Conservation (phyloP, 2,113 vertebrate genomes). For the Euleptes europaea region DNA sequence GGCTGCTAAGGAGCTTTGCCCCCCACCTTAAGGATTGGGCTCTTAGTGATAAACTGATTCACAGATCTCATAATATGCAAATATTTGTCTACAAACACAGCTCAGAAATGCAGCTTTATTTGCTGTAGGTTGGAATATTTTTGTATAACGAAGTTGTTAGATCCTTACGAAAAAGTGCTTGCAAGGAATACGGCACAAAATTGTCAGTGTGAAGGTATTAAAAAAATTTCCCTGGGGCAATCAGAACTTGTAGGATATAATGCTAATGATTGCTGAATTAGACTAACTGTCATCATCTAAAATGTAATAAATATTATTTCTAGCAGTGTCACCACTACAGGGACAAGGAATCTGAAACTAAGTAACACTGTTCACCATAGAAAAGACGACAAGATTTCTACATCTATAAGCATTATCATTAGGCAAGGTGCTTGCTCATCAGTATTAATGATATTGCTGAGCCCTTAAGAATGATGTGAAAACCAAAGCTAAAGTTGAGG, state of each 20-base stretch:
- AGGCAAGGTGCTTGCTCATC: background rate
- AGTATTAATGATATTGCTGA: background rate
- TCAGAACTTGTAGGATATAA: constrained; percentile 44
- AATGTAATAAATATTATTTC: constrained; percentile 47
- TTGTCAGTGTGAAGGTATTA: constrained; percentile 40
- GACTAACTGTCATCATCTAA: constrained; percentile 39
- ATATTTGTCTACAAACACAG: background rate
- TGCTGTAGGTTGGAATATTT: background rate
- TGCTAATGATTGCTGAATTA: constrained; percentile 43
- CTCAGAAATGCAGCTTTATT: background rate
- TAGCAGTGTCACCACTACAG: background rate
- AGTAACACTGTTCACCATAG: background rate
- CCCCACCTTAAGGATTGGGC: too few relatives aligned
- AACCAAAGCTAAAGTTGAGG: background rate
- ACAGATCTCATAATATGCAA: background rate
- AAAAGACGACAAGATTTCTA: background rate
- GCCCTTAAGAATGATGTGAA: background rate
- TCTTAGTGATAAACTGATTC: background rate
- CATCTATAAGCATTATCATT: background rate
- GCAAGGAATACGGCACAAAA: background rate
- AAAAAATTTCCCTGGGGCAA: constrained; percentile 51
- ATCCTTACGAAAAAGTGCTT: constrained; percentile 23
- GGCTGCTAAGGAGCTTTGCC: too few relatives aligned
- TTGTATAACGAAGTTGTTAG: background rate
- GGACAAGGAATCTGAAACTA: background rate